phyloP scores from a whole-genome alignment of 1,140 invertebrate genomes.

The Aphelenchoides fujianensis region DNA sequence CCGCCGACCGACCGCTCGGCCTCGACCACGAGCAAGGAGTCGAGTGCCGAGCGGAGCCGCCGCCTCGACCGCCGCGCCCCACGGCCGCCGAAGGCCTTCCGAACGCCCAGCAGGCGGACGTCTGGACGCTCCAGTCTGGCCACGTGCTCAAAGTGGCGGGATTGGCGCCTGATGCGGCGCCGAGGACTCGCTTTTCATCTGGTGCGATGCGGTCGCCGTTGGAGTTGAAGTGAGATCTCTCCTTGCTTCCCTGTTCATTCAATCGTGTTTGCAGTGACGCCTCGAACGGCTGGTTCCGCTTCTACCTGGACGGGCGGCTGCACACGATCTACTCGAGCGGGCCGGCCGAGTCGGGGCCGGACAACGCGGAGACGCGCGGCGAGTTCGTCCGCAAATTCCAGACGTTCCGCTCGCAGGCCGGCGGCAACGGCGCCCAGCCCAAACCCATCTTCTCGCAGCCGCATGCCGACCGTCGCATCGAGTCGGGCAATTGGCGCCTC shows the following conservation, averaged over 20 bases:
- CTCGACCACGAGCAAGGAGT: slow-evolving; percentile 1
- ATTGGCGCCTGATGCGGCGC: slow-evolving; percentile 93
- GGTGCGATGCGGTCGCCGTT: too few species aligned
- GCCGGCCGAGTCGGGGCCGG: slow-evolving; percentile 91
- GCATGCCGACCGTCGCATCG: slow-evolving; percentile 33
- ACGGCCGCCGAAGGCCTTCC: too few species aligned
- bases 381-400: slow-evolving; percentile 94
- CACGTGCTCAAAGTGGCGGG: slow-evolving; percentile 79
- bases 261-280: too few species aligned
- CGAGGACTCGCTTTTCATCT: slow-evolving; percentile 88
- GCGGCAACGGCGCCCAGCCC: slow-evolving; percentile 23
- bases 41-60: neutral
- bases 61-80: too few species aligned
- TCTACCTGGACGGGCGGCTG: slow-evolving; percentile 91
- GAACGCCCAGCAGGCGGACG: slow-evolving; percentile 22
- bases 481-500: slow-evolving; percentile 70
- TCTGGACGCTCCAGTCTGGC: slow-evolving; percentile 26
- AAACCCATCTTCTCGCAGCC: slow-evolving; percentile 39
- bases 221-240: too few species aligned
- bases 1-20: neutral
- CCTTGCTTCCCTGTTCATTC: too few species aligned
- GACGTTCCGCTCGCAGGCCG: slow-evolving; percentile 62
- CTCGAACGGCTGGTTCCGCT: slow-evolving; percentile 96
- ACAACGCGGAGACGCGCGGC: slow-evolving; percentile 83
- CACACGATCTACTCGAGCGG: slow-evolving; percentile 97